Conservation (phyloP, 2,113 vertebrate genomes). For the Xenopus borealis region DNA sequence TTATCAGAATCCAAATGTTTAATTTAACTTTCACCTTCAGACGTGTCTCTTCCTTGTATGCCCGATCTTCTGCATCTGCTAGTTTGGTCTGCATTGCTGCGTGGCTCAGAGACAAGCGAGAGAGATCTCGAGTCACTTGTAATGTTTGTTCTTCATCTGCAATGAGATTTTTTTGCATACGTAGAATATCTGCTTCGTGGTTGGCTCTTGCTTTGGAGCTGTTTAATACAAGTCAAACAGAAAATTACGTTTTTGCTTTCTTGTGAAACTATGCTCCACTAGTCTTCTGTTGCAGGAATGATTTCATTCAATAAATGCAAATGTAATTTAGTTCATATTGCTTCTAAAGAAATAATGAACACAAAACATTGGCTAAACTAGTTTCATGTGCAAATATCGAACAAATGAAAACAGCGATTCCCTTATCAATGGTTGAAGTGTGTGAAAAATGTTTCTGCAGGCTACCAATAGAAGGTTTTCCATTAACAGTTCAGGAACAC, state of each 20-base stretch:
- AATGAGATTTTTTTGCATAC: constrained; percentile 56
- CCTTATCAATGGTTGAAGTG: too few relatives aligned
- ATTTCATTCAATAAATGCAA: too few relatives aligned
- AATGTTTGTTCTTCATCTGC: constrained; percentile 63
- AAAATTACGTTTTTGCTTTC: not conserved
- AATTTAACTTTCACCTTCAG: constrained; percentile 53
- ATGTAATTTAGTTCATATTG: too few relatives aligned
- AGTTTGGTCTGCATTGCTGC: constrained; percentile 55
- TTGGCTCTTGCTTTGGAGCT: constrained; percentile 51
- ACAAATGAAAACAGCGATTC: too few relatives aligned
- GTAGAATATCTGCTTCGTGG: constrained; percentile 45
- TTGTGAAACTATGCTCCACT: too few relatives aligned
- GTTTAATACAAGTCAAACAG: constrained; percentile 42
- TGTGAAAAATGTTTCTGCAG: too few relatives aligned
- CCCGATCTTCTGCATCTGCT: constrained; percentile 58
- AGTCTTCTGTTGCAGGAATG: too few relatives aligned
- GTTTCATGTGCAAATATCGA: too few relatives aligned
- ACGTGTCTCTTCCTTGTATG: constrained; percentile 49
- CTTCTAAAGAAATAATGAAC: too few relatives aligned
- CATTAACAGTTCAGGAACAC: too few relatives aligned
- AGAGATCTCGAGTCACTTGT: constrained; percentile 61
- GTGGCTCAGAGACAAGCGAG: constrained; percentile 53
- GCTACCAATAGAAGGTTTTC: too few relatives aligned
- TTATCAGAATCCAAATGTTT: not conserved
- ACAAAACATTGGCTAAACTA: too few relatives aligned